Conservation (phyloP, 2,888 invertebrate genomes). For the Dasysyrphus tricinctus region DNA sequence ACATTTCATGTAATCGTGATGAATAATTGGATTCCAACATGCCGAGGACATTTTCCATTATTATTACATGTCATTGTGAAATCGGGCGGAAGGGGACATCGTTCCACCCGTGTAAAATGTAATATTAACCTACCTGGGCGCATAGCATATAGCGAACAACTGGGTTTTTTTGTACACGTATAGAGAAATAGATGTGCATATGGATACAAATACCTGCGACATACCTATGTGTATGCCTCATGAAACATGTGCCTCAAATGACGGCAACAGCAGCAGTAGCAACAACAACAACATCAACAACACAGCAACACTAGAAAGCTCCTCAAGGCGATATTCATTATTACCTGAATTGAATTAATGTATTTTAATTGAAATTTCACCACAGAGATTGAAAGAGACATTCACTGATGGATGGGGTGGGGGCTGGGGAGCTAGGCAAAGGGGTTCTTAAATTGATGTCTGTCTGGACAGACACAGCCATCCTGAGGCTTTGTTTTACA, state of each 20-base stretch:
- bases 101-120: conserved; percentile 48
- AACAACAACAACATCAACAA: not conserved
- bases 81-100: conserved; percentile 37
- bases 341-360: conserved; percentile 70
- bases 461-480: conserved; percentile 16
- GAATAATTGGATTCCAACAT: conserved; percentile 75
- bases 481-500: not conserved
- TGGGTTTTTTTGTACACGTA: not conserved
- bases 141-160: not conserved
- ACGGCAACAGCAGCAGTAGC: conserved; percentile 17
- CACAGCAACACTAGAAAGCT: conserved; percentile 23
- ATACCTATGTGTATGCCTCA: conserved; percentile 28
- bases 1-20: conserved; percentile 74
- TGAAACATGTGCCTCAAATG: conserved; percentile 42
- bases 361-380: conserved; percentile 66
- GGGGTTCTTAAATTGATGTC: conserved; percentile 30
- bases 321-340: conserved; percentile 61
- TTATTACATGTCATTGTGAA: conserved; percentile 70
- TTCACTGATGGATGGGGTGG: not conserved
- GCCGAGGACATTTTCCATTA: conserved; percentile 75
- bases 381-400: conserved; percentile 11
- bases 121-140: conserved; percentile 22
- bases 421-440: not conserved
- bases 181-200: not conserved
- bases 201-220: not conserved